Evolutionary conservation across 2,888 invertebrate genomes (phyloP).

Genomic region (Lithophane leautieri): DNA sequence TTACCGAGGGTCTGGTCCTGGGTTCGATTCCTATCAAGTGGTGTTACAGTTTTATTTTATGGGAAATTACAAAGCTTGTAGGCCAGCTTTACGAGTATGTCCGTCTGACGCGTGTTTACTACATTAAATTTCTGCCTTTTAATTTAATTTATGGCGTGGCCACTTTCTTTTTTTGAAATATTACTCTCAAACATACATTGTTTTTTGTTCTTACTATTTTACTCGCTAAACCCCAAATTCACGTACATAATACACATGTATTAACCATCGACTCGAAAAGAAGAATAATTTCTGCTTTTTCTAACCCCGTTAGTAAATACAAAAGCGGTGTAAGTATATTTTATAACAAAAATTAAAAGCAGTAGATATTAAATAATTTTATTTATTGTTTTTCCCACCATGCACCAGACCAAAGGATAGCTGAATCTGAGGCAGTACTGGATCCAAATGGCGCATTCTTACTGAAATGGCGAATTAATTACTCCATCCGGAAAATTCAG

Average conservation of each 20-base stretch:
- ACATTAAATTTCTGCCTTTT: no score
- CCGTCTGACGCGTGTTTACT: no score
- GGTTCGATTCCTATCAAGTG: background rate
- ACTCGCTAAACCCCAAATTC: no score
- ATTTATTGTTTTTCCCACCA: conserved; percentile 15
- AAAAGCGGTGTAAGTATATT: background rate
- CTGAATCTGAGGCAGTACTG: conserved; percentile 84
- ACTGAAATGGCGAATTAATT: conserved; percentile 85
- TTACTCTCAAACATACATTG: no score
- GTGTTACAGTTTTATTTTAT: background rate
- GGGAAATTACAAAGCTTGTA: background rate
- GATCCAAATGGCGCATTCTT: conserved; percentile 83
- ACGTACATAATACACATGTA: no score
- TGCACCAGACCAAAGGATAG: conserved; percentile 74
- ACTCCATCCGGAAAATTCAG: conserved; percentile 76
- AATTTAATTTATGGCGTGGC: no score
- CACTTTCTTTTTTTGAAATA: no score
- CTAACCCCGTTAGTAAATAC: background rate
- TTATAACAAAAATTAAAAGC: no score
- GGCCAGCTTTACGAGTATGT: background rate
- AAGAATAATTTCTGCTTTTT: background rate
- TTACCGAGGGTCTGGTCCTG: background rate
- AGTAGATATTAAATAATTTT: background rate
- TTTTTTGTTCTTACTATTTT: no score
- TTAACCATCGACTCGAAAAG: no score